Evolutionary conservation across 2,113 vertebrate species (phyloP).

Genomic region (Zapus hudsonius): DNA sequence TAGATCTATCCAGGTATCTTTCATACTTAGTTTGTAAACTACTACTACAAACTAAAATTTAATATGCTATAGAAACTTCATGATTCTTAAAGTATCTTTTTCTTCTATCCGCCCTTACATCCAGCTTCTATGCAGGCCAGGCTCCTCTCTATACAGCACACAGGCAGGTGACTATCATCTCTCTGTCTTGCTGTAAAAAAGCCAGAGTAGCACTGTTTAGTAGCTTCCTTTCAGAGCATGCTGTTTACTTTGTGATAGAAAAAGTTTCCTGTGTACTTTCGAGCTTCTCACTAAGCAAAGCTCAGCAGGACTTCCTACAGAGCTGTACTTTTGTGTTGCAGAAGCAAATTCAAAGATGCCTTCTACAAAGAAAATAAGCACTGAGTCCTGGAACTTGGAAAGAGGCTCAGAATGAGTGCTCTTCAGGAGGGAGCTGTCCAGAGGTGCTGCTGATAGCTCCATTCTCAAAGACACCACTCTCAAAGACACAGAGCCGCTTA

Average conservation of each 20-base stretch:
- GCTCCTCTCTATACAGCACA: neutral
- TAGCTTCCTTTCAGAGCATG: conserved; percentile 41
- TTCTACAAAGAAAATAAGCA: conserved; percentile 48
- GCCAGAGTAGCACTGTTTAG: neutral
- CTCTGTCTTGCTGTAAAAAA: neutral
- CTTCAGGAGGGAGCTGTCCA: conserved; percentile 44
- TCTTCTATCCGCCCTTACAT: conserved; percentile 29
- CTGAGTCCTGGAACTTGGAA: neutral
- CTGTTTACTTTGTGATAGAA: conserved; percentile 50
- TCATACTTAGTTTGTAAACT: neutral
- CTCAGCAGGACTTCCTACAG: conserved; percentile 22
- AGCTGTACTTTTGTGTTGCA: conserved; percentile 39
- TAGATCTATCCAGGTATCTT: neutral
- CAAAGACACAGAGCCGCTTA: conserved; percentile 3
- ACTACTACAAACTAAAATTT: neutral
- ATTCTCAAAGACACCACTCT: conserved; percentile 18
- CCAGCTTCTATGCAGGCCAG: neutral
- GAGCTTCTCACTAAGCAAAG: conserved; percentile 40
- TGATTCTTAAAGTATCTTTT: neutral
- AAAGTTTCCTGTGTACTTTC: conserved; percentile 33
- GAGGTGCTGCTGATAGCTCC: conserved; percentile 45
- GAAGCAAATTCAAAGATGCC: conserved; percentile 58
- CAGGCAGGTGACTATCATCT: neutral
- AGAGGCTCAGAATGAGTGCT: conserved; percentile 26
- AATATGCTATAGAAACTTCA: neutral